Conservation (phyloP, 2,888 invertebrate species). For the Cepaea hortensis region DNA sequence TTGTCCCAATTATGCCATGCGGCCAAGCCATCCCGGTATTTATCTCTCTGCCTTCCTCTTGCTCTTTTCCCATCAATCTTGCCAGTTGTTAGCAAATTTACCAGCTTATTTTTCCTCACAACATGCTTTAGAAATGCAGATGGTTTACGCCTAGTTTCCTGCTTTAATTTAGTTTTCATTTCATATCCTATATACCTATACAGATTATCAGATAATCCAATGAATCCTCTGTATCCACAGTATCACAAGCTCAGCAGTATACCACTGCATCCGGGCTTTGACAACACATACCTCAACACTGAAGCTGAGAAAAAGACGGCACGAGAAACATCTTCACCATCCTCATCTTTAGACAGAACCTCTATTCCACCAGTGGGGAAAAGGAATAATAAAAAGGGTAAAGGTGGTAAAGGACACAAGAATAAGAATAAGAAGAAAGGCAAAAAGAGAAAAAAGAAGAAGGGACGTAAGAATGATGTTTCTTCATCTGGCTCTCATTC, state of each 20-base stretch:
- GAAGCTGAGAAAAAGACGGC: slow-evolving; percentile 50
- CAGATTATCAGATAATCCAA: background rate
- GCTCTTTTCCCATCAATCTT: too few relatives aligned
- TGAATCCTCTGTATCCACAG: slow-evolving; percentile 26
- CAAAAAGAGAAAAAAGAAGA: slow-evolving; percentile 47
- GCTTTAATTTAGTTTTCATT: too few relatives aligned
- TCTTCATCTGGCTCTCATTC: background rate
- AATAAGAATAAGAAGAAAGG: slow-evolving; percentile 30
- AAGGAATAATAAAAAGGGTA: slow-evolving; percentile 37
- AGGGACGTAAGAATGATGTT: slow-evolving; percentile 51
- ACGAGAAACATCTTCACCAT: slow-evolving; percentile 36
- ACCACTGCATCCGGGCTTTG: slow-evolving; percentile 35
- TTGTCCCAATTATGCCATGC: too few relatives aligned
- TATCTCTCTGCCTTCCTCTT: too few relatives aligned
- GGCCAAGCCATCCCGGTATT: too few relatives aligned
- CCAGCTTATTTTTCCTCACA: too few relatives aligned
- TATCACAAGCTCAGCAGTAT: slow-evolving; percentile 44
- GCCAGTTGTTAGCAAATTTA: too few relatives aligned
- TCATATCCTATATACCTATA: too few relatives aligned
- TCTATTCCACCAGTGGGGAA: slow-evolving; percentile 20
- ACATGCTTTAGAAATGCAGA: too few relatives aligned
- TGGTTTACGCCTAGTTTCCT: too few relatives aligned
- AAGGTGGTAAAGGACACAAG: slow-evolving; percentile 37
- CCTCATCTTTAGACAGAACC: slow-evolving; percentile 33
- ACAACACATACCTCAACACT: slow-evolving; percentile 50